Percentiles rank a stretch among this genome's conserved stretches.
Evolutionary conservation across 2,888 invertebrate genomes (phyloP).

Genomic region (Pachydiplax longipennis): DNA sequence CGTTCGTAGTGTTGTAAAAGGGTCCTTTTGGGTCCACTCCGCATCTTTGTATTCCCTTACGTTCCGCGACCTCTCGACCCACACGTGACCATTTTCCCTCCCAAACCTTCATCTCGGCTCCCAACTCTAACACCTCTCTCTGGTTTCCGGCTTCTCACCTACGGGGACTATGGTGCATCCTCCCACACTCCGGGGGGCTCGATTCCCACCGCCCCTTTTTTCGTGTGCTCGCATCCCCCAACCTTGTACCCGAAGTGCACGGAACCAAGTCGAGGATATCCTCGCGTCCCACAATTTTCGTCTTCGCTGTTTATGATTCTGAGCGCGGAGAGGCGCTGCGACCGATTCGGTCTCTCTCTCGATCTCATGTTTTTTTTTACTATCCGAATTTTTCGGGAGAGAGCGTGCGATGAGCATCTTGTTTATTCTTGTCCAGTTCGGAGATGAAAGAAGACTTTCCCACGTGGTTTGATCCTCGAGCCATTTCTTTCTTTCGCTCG

Average conservation of each 20-base stretch:
- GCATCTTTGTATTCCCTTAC: neutral
- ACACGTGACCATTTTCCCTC: neutral
- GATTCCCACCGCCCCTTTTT: neutral
- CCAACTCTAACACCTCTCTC: neutral
- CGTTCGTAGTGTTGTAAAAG: neutral
- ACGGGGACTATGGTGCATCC: neutral
- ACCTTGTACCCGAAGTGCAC: slow-evolving; percentile 32
- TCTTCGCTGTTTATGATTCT: neutral
- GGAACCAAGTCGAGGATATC: slow-evolving; percentile 43
- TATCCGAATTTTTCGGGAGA: neutral
- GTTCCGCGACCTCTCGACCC: neutral
- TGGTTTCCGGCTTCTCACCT: neutral
- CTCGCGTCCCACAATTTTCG: slow-evolving; percentile 22
- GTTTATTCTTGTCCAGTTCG: neutral
- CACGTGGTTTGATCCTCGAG: neutral
- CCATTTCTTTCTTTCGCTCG: neutral
- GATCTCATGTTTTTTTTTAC: neutral
- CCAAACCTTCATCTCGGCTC: neutral
- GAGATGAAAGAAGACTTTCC: neutral
- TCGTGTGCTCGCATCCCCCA: neutral
- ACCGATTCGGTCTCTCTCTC: neutral
- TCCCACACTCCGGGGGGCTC: neutral
- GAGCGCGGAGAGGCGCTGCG: neutral
- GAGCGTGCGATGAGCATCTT: neutral
- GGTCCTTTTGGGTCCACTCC: neutral